Evolutionary conservation across 2,797 vertebrate species (phyloP).

Genomic region (Harpagifer antarcticus): DNA sequence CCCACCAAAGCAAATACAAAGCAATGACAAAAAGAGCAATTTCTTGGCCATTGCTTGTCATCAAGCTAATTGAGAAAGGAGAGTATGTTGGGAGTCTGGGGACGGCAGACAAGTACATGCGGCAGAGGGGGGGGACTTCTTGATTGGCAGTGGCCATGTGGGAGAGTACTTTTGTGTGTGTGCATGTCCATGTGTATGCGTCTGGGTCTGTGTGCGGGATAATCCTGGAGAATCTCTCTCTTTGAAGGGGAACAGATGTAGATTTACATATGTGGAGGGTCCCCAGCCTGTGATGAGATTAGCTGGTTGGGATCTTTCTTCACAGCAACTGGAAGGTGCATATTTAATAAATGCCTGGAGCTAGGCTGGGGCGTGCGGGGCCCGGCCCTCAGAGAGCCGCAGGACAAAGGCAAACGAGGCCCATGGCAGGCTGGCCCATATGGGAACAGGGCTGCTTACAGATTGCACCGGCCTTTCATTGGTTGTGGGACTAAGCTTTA

Average conservation of each 20-base stretch:
- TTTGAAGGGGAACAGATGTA: constrained; percentile 99
- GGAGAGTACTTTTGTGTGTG: constrained; percentile 76
- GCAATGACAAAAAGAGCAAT: constrained; percentile 90
- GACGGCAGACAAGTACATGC: constrained; percentile 80
- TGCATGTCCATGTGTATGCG: constrained; percentile 61
- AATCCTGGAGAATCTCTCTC: constrained; percentile 95
- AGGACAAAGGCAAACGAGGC: constrained; percentile 89
- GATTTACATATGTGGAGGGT: constrained; percentile 99
- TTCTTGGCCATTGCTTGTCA: constrained; percentile 90
- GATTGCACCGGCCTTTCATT: constrained; percentile 85
- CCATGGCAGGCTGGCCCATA: constrained; percentile 88
- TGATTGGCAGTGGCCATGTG: constrained; percentile 90
- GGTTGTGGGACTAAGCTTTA: constrained; percentile 85
- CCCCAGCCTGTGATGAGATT: constrained; percentile 99
- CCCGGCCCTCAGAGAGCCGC: constrained; percentile 89
- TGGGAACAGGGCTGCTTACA: constrained; percentile 90
- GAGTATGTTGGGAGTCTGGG: constrained; percentile 84
- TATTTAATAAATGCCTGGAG: constrained; percentile 99
- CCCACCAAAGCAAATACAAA: constrained; percentile 88
- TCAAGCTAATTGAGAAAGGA: constrained; percentile 83
- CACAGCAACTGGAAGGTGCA: constrained; percentile 94
- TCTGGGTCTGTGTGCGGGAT: constrained; percentile 80
- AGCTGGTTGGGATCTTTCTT: constrained; percentile 91
- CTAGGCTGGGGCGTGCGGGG: constrained; percentile 85
- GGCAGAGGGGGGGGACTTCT: constrained; percentile 79